Conservation (phyloP, 2,797 vertebrate species). For the Monodelphis domestica region DNA sequence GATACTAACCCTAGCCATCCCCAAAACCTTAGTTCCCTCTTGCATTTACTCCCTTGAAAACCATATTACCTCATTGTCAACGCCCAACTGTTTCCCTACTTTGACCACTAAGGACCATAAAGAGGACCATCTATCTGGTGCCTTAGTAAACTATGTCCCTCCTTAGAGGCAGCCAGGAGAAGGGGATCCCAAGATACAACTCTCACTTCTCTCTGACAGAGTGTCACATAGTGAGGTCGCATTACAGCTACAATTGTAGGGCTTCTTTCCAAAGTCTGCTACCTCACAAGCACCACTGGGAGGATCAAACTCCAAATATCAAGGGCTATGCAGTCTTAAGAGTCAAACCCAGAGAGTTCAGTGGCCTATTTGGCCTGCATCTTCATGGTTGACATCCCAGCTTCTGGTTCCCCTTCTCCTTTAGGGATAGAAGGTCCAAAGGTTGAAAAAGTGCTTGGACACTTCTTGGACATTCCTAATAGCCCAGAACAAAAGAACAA, state of each 20-base stretch:
- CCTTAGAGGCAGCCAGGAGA: too few relatives aligned
- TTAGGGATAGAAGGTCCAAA: constrained; percentile 38
- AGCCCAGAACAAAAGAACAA: constrained; percentile 23
- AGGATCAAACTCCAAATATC: constrained; percentile 58
- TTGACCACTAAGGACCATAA: background rate
- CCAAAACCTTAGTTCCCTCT: background rate
- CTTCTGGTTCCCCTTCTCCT: constrained; percentile 14
- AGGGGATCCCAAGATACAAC: background rate
- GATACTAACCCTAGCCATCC: background rate
- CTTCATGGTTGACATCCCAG: background rate
- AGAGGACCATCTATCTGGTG: background rate
- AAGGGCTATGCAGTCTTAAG: constrained; percentile 42
- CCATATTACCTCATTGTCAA: constrained; percentile 8
- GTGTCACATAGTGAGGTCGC: background rate
- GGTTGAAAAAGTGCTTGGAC: constrained; percentile 4
- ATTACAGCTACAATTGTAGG: background rate
- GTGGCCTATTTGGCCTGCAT: constrained; percentile 54
- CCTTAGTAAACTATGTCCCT: background rate
- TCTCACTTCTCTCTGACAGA: background rate
- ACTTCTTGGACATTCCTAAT: background rate
- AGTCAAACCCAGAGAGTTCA: constrained; percentile 38
- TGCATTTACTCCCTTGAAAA: background rate
- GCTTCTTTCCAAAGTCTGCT: constrained; percentile 10
- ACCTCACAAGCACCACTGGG: constrained; percentile 44
- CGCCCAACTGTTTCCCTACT: background rate